Base-by-base conservation (phyloP, 2,113 vertebrate species). In the Leptodactylus fuscus region DNA sequence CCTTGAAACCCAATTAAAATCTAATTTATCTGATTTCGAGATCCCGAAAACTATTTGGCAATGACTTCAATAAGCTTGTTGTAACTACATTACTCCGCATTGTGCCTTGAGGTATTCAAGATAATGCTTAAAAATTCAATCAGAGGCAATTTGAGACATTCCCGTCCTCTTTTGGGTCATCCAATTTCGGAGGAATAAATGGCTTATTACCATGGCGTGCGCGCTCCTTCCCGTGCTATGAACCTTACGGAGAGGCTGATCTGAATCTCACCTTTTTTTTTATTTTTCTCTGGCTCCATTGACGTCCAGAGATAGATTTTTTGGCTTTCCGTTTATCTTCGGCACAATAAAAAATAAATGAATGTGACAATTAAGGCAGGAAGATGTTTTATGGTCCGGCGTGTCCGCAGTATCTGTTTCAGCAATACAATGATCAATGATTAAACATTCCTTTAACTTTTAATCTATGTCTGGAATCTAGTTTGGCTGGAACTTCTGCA, bases 1-100 rank as follows among this genome's bases (percentile, higher is more conserved):
- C 88, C 92, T 92, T 91, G 95, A 97, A 95, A 95, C 85, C 84
- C 90, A 96, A 96, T 97, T 95, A 96, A 95, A 94, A 92, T 91
- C 90, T 91, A 91, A 95, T 95, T 95, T 93, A 94, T 94, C 93
- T 87, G 87, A 95, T 95, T 90, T 90, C 91, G 92, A 90, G 88
- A 92, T 92, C 87, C 79, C 86, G 90, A 92, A 93, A 88, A 88
- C 86, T 86, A 86, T 87, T 90, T 89, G 89, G 88, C 89, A 92
- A 91, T 71, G 89, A 85, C 89, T 89, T 85, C 87, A 89, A 91
- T 83, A 90, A 89, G 82, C 87, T 84, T 70, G 32, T 48, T 92
- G 88, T 87, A 93, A 88, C 81, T 86, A 76, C 85, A 87, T 93
- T 90, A 91, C 88, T 87, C 76, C 60, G 88, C 75, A 86, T 77